phyloP scores from a whole-genome alignment of 92 coral and sea anemone species.

The Phenganax stokvisi region DNA sequence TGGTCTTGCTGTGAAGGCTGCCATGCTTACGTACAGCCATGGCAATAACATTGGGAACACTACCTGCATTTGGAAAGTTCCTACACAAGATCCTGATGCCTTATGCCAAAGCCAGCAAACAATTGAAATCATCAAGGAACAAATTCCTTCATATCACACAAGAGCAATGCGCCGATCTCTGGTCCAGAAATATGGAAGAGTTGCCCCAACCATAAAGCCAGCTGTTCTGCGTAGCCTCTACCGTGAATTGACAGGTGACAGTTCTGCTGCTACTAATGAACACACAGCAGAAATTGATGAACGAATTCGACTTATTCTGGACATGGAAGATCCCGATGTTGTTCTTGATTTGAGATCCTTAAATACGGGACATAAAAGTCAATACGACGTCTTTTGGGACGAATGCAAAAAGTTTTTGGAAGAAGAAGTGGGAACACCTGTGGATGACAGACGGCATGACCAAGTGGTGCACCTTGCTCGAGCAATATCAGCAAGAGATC shows the following conservation, averaged over 20 bases:
- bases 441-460: slow-evolving; percentile 40
- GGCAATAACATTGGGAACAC: slow-evolving; percentile 35
- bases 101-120: slow-evolving; percentile 31
- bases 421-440: slow-evolving; percentile 41
- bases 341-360: slow-evolving; percentile 39
- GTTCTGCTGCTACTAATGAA: slow-evolving; percentile 28
- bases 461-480: slow-evolving; percentile 36
- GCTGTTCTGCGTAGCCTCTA: slow-evolving; percentile 39
- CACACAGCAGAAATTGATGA: slow-evolving; percentile 42
- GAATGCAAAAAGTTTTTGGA: slow-evolving; percentile 40
- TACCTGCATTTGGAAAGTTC: slow-evolving; percentile 30
- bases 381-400: slow-evolving; percentile 34
- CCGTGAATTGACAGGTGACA: slow-evolving; percentile 23
- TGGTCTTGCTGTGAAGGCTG: slow-evolving; percentile 25
- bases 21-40: slow-evolving; percentile 34
- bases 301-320: slow-evolving; percentile 41
- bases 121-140: slow-evolving; percentile 24
- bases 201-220: slow-evolving; percentile 32
- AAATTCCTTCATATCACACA: slow-evolving; percentile 37
- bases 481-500: slow-evolving; percentile 38
- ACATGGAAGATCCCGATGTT: slow-evolving; percentile 48
- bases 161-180: slow-evolving; percentile 44
- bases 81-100: slow-evolving; percentile 21
- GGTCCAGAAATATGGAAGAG: slow-evolving; percentile 37
- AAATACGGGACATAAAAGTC: slow-evolving; percentile 37